Percentiles rank a stretch among this genome's conserved stretches.
Evolutionary conservation across 1,140 invertebrate genomes (phyloP).

Genomic region (Chymomyza costata): DNA sequence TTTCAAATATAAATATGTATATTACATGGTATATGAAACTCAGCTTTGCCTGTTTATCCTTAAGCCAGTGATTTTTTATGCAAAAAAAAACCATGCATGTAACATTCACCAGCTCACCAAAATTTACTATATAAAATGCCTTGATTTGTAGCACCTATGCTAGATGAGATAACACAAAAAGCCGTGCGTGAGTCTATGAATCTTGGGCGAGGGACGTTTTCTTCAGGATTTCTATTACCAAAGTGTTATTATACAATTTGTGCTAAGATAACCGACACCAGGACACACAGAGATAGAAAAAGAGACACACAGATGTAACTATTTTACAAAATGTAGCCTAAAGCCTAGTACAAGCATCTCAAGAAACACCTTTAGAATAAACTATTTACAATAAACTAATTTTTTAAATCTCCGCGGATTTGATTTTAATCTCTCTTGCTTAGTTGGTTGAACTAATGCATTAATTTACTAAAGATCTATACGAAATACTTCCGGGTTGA

Average conservation of each 20-base stretch:
- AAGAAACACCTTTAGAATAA: no score
- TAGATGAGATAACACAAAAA: constrained; percentile 44
- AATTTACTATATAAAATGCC: constrained; percentile 83
- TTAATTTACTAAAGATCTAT: no score
- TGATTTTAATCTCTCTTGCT: no score
- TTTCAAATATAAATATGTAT: no score
- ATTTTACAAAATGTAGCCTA: constrained; percentile 24
- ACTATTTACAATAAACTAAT: no score
- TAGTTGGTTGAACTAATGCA: no score
- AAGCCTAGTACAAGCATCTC: no score
- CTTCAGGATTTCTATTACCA: no score
- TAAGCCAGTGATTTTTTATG: constrained; percentile 81
- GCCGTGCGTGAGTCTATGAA: constrained; percentile 29
- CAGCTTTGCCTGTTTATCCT: constrained; percentile 73
- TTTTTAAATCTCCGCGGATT: no score
- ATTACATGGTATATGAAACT: constrained; percentile 63
- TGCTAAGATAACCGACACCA: constrained; percentile 53
- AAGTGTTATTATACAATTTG: constrained; percentile 43
- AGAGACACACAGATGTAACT: constrained; percentile 12
- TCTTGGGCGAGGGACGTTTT: neutral
- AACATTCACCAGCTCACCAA: constrained; percentile 82
- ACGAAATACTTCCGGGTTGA: no score
- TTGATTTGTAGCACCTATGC: constrained; percentile 81
- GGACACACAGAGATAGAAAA: constrained; percentile 20
- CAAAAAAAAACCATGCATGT: constrained; percentile 83